Base-by-base conservation (phyloP, 1,140 invertebrate genomes). In the Dendrolimus punctatus region DNA sequence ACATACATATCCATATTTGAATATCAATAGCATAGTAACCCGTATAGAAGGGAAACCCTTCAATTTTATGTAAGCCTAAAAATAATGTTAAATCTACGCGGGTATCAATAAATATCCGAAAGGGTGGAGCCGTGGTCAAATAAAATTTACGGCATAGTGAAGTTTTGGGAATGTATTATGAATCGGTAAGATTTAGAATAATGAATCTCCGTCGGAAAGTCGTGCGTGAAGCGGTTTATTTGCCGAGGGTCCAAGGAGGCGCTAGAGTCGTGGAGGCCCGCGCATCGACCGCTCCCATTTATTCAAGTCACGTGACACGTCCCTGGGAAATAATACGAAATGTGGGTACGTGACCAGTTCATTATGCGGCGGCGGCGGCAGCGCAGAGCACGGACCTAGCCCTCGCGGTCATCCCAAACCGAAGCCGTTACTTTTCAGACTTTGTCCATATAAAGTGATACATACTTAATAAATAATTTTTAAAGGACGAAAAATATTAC, bases 311-410 rank as follows among this genome's bases (percentile, higher is more conserved):
- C 82, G 82, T 73, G 74, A 80, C 68, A 64, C 73, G 73, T 81
- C 83, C 78, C 74, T 80, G 73, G 76, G 78, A 85, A 86, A 86
- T 86, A 85, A 87, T 86, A 85, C 80, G 80, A 85, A 86, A 87
- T 87, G 81, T 73, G 74, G 61, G 73, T 81, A 87, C 85, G 85
- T 87, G 85, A 87, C 82, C 77, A 71, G 82, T 77, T 84, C 82
- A 82, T 83, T 84, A 79, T 80, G 77, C 74, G 69, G 71, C 70
- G 69, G 62, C 71, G 61, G 77, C 74, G 69, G 71, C 70, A 69
- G 62, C 71, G 61, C 67, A 77, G 61, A 68, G 66, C 55, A 40
- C 55, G 52, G 53, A 53, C 57, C 52, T 55, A 54, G 53, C 55
- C 57, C 52, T 63, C 64, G 66, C 66, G 74, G 74, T 75, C 73